Conservation (phyloP, 2,113 vertebrate species). For the Melanotaenia duboulayi region DNA sequence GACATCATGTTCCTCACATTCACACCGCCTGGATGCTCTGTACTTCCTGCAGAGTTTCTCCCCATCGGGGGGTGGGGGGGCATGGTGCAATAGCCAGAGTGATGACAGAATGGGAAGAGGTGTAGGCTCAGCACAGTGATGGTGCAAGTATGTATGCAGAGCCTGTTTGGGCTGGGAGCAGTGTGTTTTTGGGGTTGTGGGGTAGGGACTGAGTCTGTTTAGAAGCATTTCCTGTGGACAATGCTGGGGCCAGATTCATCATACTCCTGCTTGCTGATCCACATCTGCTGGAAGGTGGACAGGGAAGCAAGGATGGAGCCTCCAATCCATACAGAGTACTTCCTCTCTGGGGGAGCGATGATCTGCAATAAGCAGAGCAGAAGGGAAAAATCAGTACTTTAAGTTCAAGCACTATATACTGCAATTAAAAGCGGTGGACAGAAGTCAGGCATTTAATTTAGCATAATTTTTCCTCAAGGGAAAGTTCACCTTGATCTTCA, state of each 20-base stretch:
- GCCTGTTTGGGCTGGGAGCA: slow-evolving; percentile 82
- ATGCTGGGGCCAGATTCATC: slow-evolving; percentile 98
- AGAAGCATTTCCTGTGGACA: slow-evolving; percentile 99
- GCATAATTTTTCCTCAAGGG: background rate
- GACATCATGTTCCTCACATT: slow-evolving; percentile 88
- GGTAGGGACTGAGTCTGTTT: slow-evolving; percentile 87
- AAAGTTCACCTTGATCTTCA: slow-evolving; percentile 82
- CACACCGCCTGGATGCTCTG: slow-evolving; percentile 82
- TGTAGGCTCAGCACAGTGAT: slow-evolving; percentile 70
- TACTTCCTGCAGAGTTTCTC: slow-evolving; percentile 84
- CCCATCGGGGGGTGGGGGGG: slow-evolving; percentile 94
- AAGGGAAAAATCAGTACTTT: background rate
- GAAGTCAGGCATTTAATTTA: no score
- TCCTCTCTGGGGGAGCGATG: slow-evolving; percentile 96
- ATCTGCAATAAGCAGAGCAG: slow-evolving; percentile 85
- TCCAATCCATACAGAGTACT: slow-evolving; percentile 98
- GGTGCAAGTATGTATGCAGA: slow-evolving; percentile 80
- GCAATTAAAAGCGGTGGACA: no score
- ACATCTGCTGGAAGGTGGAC: slow-evolving; percentile 99
- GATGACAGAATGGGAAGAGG: slow-evolving; percentile 78
- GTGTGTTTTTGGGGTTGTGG: slow-evolving; percentile 79
- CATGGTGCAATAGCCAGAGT: slow-evolving; percentile 90
- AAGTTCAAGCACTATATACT: no score
- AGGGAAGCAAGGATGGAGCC: slow-evolving; percentile 98
- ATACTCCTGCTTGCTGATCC: slow-evolving; percentile 99